Base-by-base conservation (phyloP, 35 echinoderm and acorn worm species). In the Ptychodera flava region DNA sequence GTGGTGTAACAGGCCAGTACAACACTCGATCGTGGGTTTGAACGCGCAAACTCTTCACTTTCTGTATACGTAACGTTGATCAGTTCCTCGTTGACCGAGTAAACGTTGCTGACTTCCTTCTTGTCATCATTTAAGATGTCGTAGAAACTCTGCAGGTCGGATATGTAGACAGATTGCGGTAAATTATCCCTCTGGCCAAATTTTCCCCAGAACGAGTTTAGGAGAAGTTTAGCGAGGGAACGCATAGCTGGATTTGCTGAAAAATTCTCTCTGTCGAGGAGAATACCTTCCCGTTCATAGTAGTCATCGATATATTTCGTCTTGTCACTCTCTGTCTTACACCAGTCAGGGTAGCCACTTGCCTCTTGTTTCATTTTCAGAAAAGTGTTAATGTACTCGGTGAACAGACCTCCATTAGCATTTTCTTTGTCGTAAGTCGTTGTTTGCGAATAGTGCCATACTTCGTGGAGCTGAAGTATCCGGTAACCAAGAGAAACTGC, bases 1-100 rank as follows among this genome's bases (percentile, higher is more conserved):
- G 94, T 96, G 6, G 90, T 93, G 82, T 90, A 96, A 1, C 87
- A 85, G 1, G 90, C 94, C 15, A 96, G 76, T 15, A 96, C 88
- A 0, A 96, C 91, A 87, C 92, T 90, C 0, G 91, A 89, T 15
- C 80, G 1, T 1, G 29, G n/a, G 28, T 78, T 81, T 33, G 22
- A 31, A 28, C 53, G 76, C 12, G 76, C 31, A 64, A 88, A 89
- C 0, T 76, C 78, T 16, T 76, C 22, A 22, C 6, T 64, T 6
- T 64, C 45, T 64, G 6, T 64, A 22, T 64, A 64, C 6, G 6
- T 64, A 64, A 64, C 45, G 22, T 12, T 6, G 6, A 64, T 64
- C 6, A 64, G 45, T 64, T 64, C 45, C 6, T 64, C 45, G 22
- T 64, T 64, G 45, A 64, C 6, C 22, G 22, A 12, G 45, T 6